Base-by-base conservation (phyloP, 2,113 vertebrate species). In the Silurus glanis region DNA sequence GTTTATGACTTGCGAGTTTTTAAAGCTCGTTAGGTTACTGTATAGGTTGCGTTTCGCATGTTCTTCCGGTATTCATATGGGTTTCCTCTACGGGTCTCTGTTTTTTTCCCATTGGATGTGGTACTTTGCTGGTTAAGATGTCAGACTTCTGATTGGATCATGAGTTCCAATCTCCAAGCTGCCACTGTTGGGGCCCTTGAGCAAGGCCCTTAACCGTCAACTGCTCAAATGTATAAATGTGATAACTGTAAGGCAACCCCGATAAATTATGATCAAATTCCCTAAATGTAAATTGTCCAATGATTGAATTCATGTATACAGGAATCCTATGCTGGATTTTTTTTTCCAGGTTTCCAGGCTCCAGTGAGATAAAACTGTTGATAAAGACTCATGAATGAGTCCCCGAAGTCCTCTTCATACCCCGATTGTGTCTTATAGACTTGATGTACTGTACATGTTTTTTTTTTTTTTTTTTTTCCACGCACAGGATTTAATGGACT, bases 1-100 rank as follows among this genome's bases (percentile, higher is more conserved):
- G 72, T 71, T 86, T 83, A 81, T 84, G 47, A 61, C n/a, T 72
- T 78, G 55, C 47, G 16, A 64, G 59, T 14, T 25, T 85, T 17
- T 71, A 59, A 64, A 4, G 23, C 69, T 67, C 23, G 2, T 5
- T 74, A 75, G n/a, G 6, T 78, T 28, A 55, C 53, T 56, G 51
- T 0, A 10, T 53, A 12, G 49, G 47, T 51, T 9, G 5, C 17
- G 8, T 51, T 75, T 10, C 21, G 3, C 19, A 12, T 4, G 74
- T 53, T 53, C 10, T 76, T 2, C 49, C 21, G 12, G 49, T 76
- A 19, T 53, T 23, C 5, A 5, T 47, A 45, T 69, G 23, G 23
- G 62, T 66, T n/a, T 66, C 62, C 23, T 69, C 67, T 8, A 14
- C 1, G 25, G 14, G 28, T 37, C 13, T 37, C 66, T 2, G 28